Base-by-base conservation (phyloP, 1,140 invertebrate species). In the Dinothrombium tinctorium region DNA sequence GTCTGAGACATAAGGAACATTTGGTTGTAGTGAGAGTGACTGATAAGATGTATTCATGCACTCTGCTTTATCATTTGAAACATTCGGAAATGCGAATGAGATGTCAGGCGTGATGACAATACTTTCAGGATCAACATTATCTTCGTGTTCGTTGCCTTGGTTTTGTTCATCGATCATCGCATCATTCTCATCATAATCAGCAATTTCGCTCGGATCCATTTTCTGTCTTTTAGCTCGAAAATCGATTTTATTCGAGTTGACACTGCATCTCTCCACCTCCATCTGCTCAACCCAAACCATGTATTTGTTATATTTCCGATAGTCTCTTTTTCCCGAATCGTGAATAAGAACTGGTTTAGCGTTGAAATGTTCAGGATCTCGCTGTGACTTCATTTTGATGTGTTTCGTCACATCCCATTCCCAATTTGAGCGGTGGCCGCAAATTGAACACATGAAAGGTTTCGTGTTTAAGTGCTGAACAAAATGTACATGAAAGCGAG, bases 361-460 rank as follows among this genome's bases (percentile, higher is more conserved):
- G 22, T 55, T 51, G 29, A 75, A 72, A 56, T 87, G 78, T 28
- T 71, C 69, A 40, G 69, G 67, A 62, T 87, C 82, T 41, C 76
- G 64, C 12, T 73, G 73, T 4, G 47, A 46, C 64, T 83, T 86
- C 50, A 86, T 61, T 54, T 79, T 74, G 42, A 90, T 89, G 57
- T 92, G 86, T 61, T 90, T 90, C 31, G 80, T 86, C 43, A 94
- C 84, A 60, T 87, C 82, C 82, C 82, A 89, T 46, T 80, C 68
- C 82, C 82, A 89, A 59, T 89, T 89, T 19, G 81, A 87, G 46
- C 81, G 72, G 54, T 87, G 84, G 19, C 76, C 71, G 62, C 87
- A 94, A 3, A 80, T 63, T 3, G 84, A 90, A 64, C 87, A 94
- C 60, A 86, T 80, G 56, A 89, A 92, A 4, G 84, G 84, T 55